A percentile compares a stretch with the other conserved stretches of the same genome.
Conservation (phyloP, 2,797 vertebrate species). For the Dallia pectoralis region DNA sequence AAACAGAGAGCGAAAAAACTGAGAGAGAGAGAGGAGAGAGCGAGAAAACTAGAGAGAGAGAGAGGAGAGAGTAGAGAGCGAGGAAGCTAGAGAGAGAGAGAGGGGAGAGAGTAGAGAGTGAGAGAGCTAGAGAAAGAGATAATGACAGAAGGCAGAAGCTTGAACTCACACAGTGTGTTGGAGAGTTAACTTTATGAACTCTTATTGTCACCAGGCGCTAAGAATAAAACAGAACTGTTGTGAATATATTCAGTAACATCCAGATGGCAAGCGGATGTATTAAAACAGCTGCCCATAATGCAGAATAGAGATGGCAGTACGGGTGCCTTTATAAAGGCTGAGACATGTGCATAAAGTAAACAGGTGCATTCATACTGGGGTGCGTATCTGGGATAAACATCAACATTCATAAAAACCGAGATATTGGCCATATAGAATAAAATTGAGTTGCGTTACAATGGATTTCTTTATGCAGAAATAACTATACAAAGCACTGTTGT, state of each 20-base stretch:
- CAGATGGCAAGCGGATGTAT: constrained; percentile 34
- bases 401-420: not conserved
- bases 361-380: not conserved
- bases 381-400: not conserved
- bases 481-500: no score
- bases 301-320: constrained; percentile 19
- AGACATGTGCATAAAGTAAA: not conserved
- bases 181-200: constrained; percentile 46
- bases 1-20: not conserved
- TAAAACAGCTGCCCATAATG: constrained; percentile 33
- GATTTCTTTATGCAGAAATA: no score
- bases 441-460: no score
- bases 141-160: constrained; percentile 1
- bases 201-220: constrained; percentile 44
- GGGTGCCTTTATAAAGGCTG: constrained; percentile 16
- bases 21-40: not conserved
- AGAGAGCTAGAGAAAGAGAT: not conserved
- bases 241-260: constrained; percentile 38
- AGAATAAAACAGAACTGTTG: constrained; percentile 44
- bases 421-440: no score
- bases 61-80: not conserved
- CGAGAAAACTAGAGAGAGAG: not conserved
- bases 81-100: not conserved
- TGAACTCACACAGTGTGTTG: constrained; percentile 3
- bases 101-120: not conserved